Percentiles rank a stretch among this genome's conserved stretches.
These are phyloP conservation scores for Conomelus anceps DNA, from an alignment of 2,888 invertebrate genomes.

Conservation along the genomic window DNA sequence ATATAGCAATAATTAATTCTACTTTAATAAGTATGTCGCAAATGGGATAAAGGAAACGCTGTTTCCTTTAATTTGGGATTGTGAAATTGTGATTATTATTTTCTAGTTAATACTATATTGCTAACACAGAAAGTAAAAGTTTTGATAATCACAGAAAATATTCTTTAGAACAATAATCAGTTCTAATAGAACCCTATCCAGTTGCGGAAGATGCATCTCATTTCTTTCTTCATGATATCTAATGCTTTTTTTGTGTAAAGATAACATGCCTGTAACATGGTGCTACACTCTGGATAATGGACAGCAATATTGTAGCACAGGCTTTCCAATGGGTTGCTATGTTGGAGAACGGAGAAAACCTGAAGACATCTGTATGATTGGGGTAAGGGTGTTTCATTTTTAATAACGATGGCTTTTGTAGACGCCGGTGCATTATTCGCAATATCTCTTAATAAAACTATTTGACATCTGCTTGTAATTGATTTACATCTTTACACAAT, in stretches of 20 bases:
- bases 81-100: too few relatives aligned
- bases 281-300: slow-evolving; percentile 72
- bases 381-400: slow-evolving; percentile 31
- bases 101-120: too few relatives aligned
- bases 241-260: slow-evolving; percentile 43
- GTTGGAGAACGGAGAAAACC: slow-evolving; percentile 29
- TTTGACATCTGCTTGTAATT: not conserved
- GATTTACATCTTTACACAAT: not conserved
- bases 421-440: not conserved
- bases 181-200: too few relatives aligned
- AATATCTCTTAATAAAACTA: not conserved
- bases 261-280: slow-evolving; percentile 99
- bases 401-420: not conserved
- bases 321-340: slow-evolving; percentile 96
- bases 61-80: too few relatives aligned
- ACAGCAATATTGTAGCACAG: slow-evolving; percentile 81
- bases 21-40: too few relatives aligned
- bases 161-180: too few relatives aligned
- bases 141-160: too few relatives aligned
- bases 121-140: too few relatives aligned
- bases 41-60: too few relatives aligned
- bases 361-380: slow-evolving; percentile 38
- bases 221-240: not conserved
- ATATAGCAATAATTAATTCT: too few relatives aligned
- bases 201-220: too few relatives aligned